These are phyloP conservation scores for Myotis vivesi DNA, from an alignment of 2,797 vertebrate genomes.

Conservation along the genomic window DNA sequence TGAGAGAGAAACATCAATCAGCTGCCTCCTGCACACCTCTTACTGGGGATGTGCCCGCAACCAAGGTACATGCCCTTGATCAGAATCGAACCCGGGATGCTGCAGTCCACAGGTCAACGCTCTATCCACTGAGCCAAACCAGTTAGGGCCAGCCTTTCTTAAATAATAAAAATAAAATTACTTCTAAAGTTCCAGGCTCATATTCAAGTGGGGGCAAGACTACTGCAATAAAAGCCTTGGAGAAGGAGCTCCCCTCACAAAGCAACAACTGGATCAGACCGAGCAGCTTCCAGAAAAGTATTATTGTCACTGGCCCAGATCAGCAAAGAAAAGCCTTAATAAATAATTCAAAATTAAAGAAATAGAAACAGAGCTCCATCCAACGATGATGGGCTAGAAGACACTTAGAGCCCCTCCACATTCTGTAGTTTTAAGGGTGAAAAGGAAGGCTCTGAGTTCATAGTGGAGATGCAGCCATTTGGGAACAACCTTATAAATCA, in stretches of 20 bases:
- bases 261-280: constrained; percentile 67
- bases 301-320: not conserved
- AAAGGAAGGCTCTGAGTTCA: not conserved
- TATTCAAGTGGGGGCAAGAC: not conserved
- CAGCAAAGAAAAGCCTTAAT: constrained; percentile 54
- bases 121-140: too few species aligned
- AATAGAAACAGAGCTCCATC: not conserved
- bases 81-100: too few species aligned
- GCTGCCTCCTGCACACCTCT: too few species aligned
- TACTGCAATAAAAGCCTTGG: not conserved
- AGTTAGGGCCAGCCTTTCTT: not conserved
- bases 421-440: not conserved
- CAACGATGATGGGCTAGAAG: too few species aligned
- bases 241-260: constrained; percentile 48
- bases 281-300: constrained; percentile 45
- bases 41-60: too few species aligned
- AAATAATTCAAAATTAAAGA: constrained; percentile 4
- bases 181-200: constrained; percentile 1
- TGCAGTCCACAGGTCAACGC: too few species aligned
- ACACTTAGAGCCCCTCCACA: not conserved
- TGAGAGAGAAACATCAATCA: too few species aligned
- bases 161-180: constrained; percentile 27
- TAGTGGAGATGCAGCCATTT: not conserved
- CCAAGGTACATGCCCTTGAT: too few species aligned
- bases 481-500: not conserved